Conservation (phyloP, 1,140 invertebrate genomes). For the Pseudomyrmex gracilis region DNA sequence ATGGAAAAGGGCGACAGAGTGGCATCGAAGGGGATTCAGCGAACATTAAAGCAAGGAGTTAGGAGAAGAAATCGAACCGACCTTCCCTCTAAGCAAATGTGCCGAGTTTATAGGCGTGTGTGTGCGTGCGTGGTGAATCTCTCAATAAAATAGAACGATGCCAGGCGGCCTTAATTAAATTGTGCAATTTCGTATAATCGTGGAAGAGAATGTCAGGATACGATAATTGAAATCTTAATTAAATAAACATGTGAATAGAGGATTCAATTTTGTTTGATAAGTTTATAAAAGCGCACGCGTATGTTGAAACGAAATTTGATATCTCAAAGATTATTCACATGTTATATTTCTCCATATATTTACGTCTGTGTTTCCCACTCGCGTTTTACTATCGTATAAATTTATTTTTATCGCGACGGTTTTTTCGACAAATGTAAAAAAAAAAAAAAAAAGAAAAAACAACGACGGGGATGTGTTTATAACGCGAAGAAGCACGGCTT, state of each 20-base stretch:
- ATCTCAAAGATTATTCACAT: no score
- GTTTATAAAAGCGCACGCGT: no score
- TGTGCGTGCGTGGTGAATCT: constrained; percentile 17
- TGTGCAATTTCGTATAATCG: no score
- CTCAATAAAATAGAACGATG: background rate
- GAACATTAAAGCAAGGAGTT: constrained; percentile 52
- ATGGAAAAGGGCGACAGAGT: background rate
- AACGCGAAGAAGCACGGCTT: background rate
- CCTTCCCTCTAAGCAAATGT: background rate
- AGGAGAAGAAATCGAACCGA: constrained; percentile 38
- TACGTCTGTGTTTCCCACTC: no score
- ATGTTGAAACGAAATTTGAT: no score
- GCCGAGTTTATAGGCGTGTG: background rate
- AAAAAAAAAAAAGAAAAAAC: background rate
- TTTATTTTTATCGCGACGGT: no score
- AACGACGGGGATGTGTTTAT: background rate
- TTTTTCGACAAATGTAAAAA: no score
- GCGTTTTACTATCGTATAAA: no score
- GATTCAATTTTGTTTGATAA: background rate
- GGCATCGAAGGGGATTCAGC: background rate
- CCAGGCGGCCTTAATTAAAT: background rate
- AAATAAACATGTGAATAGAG: background rate
- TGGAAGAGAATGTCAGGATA: background rate
- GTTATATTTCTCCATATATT: no score
- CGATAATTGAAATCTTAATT: constrained; percentile 2